Evolutionary conservation across 2,113 vertebrate genomes (phyloP).

Genomic region (Megaceryle torquata): DNA sequence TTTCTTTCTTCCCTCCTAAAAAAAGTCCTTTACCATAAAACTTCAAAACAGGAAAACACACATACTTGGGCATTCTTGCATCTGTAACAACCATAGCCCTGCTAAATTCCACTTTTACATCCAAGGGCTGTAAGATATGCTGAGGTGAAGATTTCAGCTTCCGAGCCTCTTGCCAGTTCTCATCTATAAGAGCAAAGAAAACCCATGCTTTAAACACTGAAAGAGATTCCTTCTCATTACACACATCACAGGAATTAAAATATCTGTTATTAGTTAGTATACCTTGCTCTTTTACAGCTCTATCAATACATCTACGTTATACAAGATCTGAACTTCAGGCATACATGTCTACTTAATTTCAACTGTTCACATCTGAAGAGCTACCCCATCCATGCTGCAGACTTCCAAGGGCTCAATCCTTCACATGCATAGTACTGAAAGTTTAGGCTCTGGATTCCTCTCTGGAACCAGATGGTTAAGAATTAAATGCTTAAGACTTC

Average conservation of each 20-base stretch:
- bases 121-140: slow-evolving; percentile 92
- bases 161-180: slow-evolving; percentile 91
- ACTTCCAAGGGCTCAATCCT: background rate
- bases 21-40: background rate
- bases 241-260: background rate
- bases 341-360: background rate
- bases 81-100: slow-evolving; percentile 95
- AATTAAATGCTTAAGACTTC: background rate
- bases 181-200: slow-evolving; percentile 73
- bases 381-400: background rate
- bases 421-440: background rate
- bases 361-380: background rate
- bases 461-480: background rate
- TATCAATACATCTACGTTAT: background rate
- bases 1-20: background rate
- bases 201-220: background rate
- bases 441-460: background rate
- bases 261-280: background rate
- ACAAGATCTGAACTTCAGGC: background rate
- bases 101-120: slow-evolving; percentile 88
- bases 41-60: background rate
- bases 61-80: slow-evolving; percentile 93
- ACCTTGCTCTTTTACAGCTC: background rate
- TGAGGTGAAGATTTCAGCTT: slow-evolving; percentile 82
- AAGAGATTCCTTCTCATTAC: background rate